Evolutionary conservation across 2,113 vertebrate species (phyloP).

Genomic region (Megaleporinus macrocephalus): DNA sequence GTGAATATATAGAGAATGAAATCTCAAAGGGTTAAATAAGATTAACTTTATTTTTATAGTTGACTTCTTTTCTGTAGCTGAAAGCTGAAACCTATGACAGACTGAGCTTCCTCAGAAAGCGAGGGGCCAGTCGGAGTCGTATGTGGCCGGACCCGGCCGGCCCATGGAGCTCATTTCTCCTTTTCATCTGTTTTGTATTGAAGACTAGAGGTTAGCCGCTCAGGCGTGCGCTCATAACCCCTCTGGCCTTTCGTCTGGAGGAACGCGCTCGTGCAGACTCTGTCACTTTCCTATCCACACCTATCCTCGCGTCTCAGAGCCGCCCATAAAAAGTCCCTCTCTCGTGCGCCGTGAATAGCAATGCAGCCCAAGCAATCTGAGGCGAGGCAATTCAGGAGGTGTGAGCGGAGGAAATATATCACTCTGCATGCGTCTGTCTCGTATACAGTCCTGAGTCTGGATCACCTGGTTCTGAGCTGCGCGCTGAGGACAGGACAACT

Average conservation of each 20-base stretch:
- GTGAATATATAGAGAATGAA: too few species aligned
- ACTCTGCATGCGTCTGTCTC: conserved; percentile 2
- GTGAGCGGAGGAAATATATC: conserved; percentile 45
- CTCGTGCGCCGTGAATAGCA: conserved; percentile 40
- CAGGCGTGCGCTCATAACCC: conserved; percentile 44
- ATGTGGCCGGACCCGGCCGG: conserved; percentile 38
- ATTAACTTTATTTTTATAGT: too few species aligned
- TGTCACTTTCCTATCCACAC: conserved; percentile 8
- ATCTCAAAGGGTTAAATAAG: too few species aligned
- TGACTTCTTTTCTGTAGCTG: too few species aligned
- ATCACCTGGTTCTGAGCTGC: not conserved
- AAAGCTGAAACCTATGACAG: too few species aligned
- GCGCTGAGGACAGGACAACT: not conserved
- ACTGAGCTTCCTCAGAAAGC: too few species aligned
- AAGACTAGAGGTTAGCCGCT: conserved; percentile 34
- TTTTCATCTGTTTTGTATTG: too few species aligned
- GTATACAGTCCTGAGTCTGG: not conserved
- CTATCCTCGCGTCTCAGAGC: not conserved
- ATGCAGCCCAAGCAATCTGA: conserved; percentile 49
- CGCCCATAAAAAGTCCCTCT: conserved; percentile 27
- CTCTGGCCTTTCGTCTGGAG: conserved; percentile 46
- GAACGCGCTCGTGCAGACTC: conserved; percentile 21
- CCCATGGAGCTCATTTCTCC: conserved; percentile 29
- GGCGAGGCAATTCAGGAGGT: conserved; percentile 23
- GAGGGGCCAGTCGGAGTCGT: not conserved